These are phyloP conservation scores for Clupea harengus DNA, from an alignment of 2,113 vertebrate species.

Conservation along the genomic window DNA sequence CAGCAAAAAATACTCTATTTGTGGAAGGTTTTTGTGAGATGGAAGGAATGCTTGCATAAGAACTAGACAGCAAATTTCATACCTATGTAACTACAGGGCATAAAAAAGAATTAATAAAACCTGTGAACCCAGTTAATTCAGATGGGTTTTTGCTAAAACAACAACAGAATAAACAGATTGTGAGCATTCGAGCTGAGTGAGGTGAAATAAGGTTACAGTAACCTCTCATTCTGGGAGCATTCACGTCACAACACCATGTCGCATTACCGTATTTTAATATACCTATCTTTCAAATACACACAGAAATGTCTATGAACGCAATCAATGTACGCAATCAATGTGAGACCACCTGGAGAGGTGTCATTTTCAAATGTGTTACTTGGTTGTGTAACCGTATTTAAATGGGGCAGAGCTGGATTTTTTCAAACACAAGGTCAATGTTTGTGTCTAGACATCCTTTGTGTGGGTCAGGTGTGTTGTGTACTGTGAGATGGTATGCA, in stretches of 20 bases:
- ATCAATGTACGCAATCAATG: neutral
- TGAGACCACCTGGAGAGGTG: neutral
- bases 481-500: neutral
- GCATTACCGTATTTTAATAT: no score
- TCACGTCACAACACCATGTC: neutral
- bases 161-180: neutral
- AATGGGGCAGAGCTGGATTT: no score
- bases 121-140: neutral
- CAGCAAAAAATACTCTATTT: conserved; percentile 11
- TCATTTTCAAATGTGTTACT: neutral
- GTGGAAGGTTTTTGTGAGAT: neutral
- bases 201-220: neutral
- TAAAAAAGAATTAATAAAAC: conserved; percentile 6
- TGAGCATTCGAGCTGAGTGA: neutral
- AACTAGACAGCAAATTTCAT: neutral
- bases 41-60: neutral
- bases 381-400: no score
- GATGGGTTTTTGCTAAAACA: neutral
- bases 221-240: neutral
- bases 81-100: neutral
- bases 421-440: no score
- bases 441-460: neutral
- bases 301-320: neutral
- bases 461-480: neutral
- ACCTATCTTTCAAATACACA: neutral